These are phyloP conservation scores for Metopolophium dirhodum DNA, from an alignment of 1,140 invertebrate genomes.

Conservation along the genomic window DNA sequence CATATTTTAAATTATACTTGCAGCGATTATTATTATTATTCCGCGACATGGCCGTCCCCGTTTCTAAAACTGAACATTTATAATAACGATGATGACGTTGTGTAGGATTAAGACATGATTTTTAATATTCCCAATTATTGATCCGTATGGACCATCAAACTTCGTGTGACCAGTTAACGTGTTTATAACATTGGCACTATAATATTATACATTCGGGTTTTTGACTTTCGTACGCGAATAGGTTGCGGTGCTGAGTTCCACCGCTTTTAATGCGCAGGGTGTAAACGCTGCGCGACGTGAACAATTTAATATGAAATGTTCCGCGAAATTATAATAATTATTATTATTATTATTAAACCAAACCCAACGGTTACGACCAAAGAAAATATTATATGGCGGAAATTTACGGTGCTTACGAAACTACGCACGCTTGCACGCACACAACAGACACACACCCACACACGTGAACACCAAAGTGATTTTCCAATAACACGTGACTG, in stretches of 20 bases:
- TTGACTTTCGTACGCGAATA: not conserved
- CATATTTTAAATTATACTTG: too few relatives aligned
- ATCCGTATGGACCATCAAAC: not conserved
- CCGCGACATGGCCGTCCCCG: not conserved
- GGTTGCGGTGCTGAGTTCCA: not conserved
- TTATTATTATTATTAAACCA: not conserved
- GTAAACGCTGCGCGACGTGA: not conserved
- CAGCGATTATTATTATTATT: too few relatives aligned
- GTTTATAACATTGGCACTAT: not conserved
- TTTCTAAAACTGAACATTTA: not conserved
- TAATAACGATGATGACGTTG: not conserved
- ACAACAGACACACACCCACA: not conserved
- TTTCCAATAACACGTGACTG: not conserved
- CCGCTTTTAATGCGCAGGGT: not conserved
- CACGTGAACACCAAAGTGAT: not conserved
- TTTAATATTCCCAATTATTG: not conserved
- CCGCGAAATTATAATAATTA: not conserved
- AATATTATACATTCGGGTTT: not conserved
- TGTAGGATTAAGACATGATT: not conserved
- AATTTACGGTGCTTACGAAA: not conserved
- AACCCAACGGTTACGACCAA: not conserved
- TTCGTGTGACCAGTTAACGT: not conserved
- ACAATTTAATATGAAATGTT: conserved; percentile 12
- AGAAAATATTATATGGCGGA: not conserved
- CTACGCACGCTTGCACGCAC: not conserved